A percentile compares a stretch with the other conserved stretches of the same genome.
Conservation (phyloP, 2,888 invertebrate species). For the Doris montereyensis region DNA sequence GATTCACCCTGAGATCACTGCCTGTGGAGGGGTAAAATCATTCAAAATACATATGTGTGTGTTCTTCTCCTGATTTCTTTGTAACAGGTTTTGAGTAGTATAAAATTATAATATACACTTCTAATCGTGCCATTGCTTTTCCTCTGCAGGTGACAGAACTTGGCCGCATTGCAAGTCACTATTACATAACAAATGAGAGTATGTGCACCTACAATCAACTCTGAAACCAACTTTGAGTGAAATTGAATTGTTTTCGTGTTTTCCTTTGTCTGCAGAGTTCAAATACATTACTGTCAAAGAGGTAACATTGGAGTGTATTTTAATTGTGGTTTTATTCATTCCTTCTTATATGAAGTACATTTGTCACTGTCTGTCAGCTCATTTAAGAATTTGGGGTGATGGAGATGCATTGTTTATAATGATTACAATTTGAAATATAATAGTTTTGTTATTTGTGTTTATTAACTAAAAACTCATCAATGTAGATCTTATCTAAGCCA, state of each 20-base stretch:
- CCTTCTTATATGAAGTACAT: neutral
- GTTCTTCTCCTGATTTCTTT: too few relatives aligned
- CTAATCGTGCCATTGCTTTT: too few relatives aligned
- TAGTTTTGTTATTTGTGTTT: too few relatives aligned
- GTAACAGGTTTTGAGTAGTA: too few relatives aligned
- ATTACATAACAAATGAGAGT: conserved; percentile 97
- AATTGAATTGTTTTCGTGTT: conserved; percentile 97
- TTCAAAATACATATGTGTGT: too few relatives aligned
- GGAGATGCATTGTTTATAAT: too few relatives aligned
- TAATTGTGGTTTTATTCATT: neutral
- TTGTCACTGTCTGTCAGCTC: neutral
- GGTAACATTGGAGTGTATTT: conserved; percentile 51
- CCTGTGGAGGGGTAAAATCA: too few relatives aligned
- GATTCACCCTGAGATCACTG: too few relatives aligned
- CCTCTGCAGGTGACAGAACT: conserved; percentile 87
- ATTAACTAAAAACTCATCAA: too few relatives aligned
- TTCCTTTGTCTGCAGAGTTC: conserved; percentile 97
- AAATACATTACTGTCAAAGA: conserved; percentile 86
- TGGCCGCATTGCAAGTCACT: conserved; percentile 98
- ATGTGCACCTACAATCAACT: conserved; percentile 97
- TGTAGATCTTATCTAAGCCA: too few relatives aligned
- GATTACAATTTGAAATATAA: too few relatives aligned
- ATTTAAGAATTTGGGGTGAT: neutral
- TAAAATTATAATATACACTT: too few relatives aligned
- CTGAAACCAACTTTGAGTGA: conserved; percentile 96